A percentile compares a stretch with the other conserved stretches of the same genome.
These are phyloP conservation scores for Drosophila recens DNA, from an alignment of 2,888 invertebrate genomes.

Conservation along the genomic window DNA sequence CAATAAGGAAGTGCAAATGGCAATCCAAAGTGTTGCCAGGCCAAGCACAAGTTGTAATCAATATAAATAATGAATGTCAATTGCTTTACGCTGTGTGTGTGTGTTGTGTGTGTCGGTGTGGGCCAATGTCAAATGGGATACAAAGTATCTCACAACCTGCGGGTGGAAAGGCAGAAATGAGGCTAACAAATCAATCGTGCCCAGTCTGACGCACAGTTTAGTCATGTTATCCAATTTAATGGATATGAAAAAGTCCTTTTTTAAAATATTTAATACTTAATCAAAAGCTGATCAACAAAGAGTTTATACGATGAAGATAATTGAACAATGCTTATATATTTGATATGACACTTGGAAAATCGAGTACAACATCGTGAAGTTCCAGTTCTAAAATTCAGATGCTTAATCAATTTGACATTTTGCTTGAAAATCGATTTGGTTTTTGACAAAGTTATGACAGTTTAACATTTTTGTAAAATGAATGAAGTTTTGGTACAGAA, in stretches of 20 bases:
- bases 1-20: slow-evolving; percentile 43
- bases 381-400: no score
- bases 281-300: neutral
- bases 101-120: slow-evolving; percentile 1
- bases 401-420: no score
- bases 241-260: neutral
- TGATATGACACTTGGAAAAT: no score
- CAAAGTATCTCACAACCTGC: slow-evolving; percentile 33
- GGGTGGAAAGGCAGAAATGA: neutral
- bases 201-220: neutral
- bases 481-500: no score
- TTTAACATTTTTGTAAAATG: no score
- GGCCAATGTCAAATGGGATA: slow-evolving; percentile 29
- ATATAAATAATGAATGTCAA: slow-evolving; percentile 56
- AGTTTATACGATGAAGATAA: neutral
- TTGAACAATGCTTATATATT: no score
- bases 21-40: slow-evolving; percentile 26
- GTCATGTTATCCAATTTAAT: neutral
- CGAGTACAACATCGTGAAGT: no score
- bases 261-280: neutral
- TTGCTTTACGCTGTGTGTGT: slow-evolving; percentile 8
- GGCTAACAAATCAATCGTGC: slow-evolving; percentile 12
- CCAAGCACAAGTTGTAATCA: slow-evolving; percentile 32
- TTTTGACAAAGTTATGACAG: no score
- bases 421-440: no score